phyloP scores from a whole-genome alignment of 1,140 invertebrate species.

The Orussus abietinus region DNA sequence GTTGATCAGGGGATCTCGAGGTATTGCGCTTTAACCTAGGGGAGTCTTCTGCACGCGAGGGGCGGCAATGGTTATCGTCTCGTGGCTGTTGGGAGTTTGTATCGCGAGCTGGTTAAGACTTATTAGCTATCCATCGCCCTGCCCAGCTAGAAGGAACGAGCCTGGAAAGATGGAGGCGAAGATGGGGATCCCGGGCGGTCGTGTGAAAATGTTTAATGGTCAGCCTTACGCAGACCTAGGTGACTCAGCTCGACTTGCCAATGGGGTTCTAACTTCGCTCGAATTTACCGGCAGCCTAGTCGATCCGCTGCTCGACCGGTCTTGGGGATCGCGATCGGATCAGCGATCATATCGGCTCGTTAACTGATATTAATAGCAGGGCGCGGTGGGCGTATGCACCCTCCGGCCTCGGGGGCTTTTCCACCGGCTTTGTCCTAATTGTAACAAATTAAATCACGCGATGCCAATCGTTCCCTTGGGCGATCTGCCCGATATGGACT shows the following conservation, averaged over 20 bases:
- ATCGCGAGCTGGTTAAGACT: no score
- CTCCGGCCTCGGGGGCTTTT: conserved; percentile 3
- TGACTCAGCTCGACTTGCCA: conserved; percentile 40
- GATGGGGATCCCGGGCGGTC: no score
- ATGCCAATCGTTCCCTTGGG: conserved; percentile 28
- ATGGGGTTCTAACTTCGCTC: conserved; percentile 29
- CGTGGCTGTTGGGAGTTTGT: no score
- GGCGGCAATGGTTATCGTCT: no score
- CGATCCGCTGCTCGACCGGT: no score
- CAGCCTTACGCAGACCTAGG: conserved; percentile 17
- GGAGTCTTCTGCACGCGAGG: no score
- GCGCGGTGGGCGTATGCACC: conserved; percentile 33
- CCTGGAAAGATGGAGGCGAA: no score
- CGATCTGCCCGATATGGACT: background rate
- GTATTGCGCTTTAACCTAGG: no score
- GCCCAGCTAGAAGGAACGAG: no score
- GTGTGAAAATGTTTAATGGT: conserved; percentile 35
- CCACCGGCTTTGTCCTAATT: conserved; percentile 33
- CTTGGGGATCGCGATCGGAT: conserved; percentile 32
- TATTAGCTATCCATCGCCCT: no score
- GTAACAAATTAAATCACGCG: conserved; percentile 47
- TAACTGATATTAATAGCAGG: conserved; percentile 54
- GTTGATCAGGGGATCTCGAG: no score
- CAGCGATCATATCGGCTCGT: conserved; percentile 49
- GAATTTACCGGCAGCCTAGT: no score